Conservation (phyloP, 2,113 vertebrate genomes). For the Pantherophis guttatus region DNA sequence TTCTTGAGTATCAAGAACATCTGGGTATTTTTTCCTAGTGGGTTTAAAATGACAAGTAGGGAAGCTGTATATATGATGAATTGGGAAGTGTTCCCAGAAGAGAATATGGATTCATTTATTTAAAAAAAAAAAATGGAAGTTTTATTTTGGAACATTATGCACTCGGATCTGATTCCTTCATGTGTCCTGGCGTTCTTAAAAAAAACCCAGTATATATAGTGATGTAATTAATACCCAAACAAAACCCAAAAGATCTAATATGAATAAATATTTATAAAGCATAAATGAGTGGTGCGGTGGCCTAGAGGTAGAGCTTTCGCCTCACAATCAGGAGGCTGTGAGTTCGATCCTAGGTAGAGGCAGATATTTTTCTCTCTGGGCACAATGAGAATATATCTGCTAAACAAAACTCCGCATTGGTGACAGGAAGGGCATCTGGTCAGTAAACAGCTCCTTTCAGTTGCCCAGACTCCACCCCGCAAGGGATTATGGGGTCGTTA, state of each 20-base stretch:
- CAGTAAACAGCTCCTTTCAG: too few species aligned
- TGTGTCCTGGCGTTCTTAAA: background rate
- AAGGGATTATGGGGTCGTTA: too few species aligned
- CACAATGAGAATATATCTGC: too few species aligned
- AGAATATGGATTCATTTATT: background rate
- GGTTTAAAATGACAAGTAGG: background rate
- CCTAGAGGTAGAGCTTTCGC: too few species aligned
- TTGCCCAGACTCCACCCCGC: too few species aligned
- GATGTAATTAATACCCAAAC: background rate
- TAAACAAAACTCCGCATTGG: too few species aligned
- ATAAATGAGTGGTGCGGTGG: background rate
- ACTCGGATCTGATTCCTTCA: background rate
- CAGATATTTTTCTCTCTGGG: too few species aligned
- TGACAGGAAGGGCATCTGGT: too few species aligned
- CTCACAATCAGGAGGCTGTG: too few species aligned
- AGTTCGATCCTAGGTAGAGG: too few species aligned
- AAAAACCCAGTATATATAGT: background rate
- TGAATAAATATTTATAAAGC: background rate
- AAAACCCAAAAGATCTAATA: background rate
- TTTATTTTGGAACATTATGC: background rate
- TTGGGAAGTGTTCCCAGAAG: background rate
- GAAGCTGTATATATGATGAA: background rate
- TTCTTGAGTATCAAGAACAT: background rate
- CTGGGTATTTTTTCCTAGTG: background rate
- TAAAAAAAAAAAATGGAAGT: background rate